Evolutionary conservation across 2,797 vertebrate genomes (phyloP), one percentile per base, ranked within the genome.

Genomic region (Harpagifer antarcticus): DNA sequence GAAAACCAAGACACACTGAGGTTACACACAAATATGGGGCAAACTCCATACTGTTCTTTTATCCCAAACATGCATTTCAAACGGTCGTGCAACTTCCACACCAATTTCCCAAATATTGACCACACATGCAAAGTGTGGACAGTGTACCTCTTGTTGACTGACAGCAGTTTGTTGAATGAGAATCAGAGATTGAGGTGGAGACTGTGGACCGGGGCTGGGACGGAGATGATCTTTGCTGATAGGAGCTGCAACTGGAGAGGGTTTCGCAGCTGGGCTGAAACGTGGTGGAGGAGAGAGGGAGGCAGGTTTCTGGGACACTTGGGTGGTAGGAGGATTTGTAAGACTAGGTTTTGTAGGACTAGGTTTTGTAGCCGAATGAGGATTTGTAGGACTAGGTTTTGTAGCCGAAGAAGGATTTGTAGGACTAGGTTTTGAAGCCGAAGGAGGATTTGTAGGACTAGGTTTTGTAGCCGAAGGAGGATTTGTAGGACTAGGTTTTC

Each of bases 111-210:
- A 86, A 61, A 73, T 52, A 42, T 65, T 23, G 64, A 65, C 6
- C 57, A 43, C 27, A 54, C 80, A 81, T 88, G 83, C 81, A 0
- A 59, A 72, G 53, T 62, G 60, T 50, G 59, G 45, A 76, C 70
- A 74, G 62, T 44, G 75, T 95, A 96, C 95, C 94, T 95, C 90
- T 76, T 77, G 78, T 76, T 87, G 91, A 78, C 75, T 87, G 49
- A 71, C 58, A 62, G 79, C 15, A 52, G 79, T 70, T 27, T 83
- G 78, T 43, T 83, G 82, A 56, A 70, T 47, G 48, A 83, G 64
- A 81, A 75, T 78, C 20, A 81, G 72, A 53, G 69, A 88, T 42
- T 78, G 57, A 42, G 83, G 70, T 17, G 76, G 64, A 47, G 80
- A 78, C 42, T 76, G n/a, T 23, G 67, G 59, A 8, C 61, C 49